Base-by-base conservation (phyloP, 2,888 invertebrate genomes). In the Orthonychiurus folsomi region DNA sequence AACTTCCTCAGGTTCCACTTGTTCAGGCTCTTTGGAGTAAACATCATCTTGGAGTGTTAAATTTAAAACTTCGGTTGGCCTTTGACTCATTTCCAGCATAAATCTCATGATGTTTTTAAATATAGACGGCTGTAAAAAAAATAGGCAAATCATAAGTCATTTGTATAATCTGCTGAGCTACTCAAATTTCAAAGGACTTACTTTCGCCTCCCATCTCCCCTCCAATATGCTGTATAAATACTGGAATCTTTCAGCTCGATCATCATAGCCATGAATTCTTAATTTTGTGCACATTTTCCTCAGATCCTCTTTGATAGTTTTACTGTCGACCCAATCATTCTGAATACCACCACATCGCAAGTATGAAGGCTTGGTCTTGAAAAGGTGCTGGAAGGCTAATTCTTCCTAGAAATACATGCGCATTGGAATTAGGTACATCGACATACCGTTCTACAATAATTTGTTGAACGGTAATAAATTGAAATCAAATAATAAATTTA, bases 241-340 rank as follows among this genome's bases (percentile, higher is more conserved):
- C n/a, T 62, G 25, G 20, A 70, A 27, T 47, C 70, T 50, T 2
- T 61, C 60, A 2, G 60, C 64, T 20, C 67, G 55, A 54, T 70
- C 68, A 2, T 57, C 60, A 50, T 64, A 66, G 12, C 70, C 68
- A 54, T 70, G 65, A 52, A 68, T 66, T 28, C 26, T 58, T 20
- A 70, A 63, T 53, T 67, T 66, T 21, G 66, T 64, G 20, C 57
- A 21, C n/a, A 67, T 56, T 0, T 64, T 65, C 23, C 58, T 58
- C 18, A 67, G 56, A 9, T 63, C 53, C 9, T 63, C 63, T 18
- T 63, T 61, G 21, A 68, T 26, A 24, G 54, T 23, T 15, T 27
- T 27, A 12, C 48, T 50, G 26, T 67, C 66, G 9, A 68, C 20
- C 24, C 63, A 61, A n/a, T n/a, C n/a, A n/a, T n/a, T n/a, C 23